Evolutionary conservation across 2,113 vertebrate species (phyloP), one percentile per base, ranked within the genome.

Genomic region (Fulmarus glacialis): DNA sequence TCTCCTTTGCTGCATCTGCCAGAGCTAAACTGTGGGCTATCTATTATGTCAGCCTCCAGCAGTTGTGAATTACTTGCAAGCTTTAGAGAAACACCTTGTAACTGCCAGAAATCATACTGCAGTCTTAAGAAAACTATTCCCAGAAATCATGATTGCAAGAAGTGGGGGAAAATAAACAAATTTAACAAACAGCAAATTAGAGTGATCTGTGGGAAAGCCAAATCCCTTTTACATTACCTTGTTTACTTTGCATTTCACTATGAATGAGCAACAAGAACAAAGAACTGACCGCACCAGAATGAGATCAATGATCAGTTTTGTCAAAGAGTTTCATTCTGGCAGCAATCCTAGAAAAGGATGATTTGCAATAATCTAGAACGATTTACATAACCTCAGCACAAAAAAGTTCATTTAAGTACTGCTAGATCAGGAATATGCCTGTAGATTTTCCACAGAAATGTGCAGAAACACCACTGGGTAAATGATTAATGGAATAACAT

Each of bases 401-500:
- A 81, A 73, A 29, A n/a, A 56, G 71, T 70, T 86, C 53, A 92
- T 88, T 72, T 80, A 62, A 87, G 82, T 84, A 92, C 75, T 82
- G 32, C 43, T 77, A 63, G 32, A 73, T 74, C n/a, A 83, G 43
- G 55, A 64, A 19, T 30, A 55, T 0, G 11, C n/a, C 77, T 91
- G 71, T 71, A 89, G 52, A 82, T 89, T 93, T 95, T 91, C 86
- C 88, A 94, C 1, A 27, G 68, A 90, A 96, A 74, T 38, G 47
- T 47, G 79, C 48, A 95, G 79, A 93, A 93, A 77, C 75, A 90
- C 38, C 75, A 80, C 50, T 34, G 79, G 62, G 47, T 73, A 81
- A 92, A 86, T 80, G 88, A 96, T 95, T 93, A 87, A 95, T 59
- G 80, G 86, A 95, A 85, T n/a, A 89, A 92, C 72, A 86, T 32